These are phyloP conservation scores for Ptilonorhynchus violaceus DNA, from an alignment of 2,113 vertebrate genomes.

Conservation along the genomic window DNA sequence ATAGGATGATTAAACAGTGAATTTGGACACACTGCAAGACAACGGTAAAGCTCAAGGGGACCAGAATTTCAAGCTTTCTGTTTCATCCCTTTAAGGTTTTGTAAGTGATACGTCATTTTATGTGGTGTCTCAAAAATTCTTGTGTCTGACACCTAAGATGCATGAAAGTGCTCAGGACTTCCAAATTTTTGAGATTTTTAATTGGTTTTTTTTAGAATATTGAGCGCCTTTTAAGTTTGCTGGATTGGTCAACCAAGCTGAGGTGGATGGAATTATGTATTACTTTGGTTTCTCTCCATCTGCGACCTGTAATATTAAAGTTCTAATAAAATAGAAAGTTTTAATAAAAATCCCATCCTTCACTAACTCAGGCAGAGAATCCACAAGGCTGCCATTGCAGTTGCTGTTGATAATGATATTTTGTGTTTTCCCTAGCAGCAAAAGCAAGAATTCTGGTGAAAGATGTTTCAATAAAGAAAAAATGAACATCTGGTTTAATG, in stretches of 20 bases:
- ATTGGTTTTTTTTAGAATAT: not conserved
- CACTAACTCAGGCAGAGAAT: not conserved
- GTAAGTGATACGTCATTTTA: not conserved
- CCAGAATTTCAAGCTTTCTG: not conserved
- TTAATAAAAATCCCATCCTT: not conserved
- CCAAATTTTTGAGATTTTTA: accelerated
- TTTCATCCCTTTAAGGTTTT: not conserved
- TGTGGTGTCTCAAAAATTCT: not conserved
- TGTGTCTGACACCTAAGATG: not conserved
- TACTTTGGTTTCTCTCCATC: not conserved
- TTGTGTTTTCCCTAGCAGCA: not conserved
- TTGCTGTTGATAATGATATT: not conserved
- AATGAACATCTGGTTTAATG: accelerated
- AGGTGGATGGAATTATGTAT: not conserved
- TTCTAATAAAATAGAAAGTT: not conserved
- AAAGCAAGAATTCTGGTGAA: not conserved
- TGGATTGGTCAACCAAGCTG: not conserved
- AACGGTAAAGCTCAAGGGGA: not conserved
- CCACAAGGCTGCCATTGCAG: not conserved
- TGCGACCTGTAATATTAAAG: not conserved
- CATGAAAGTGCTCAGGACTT: not conserved
- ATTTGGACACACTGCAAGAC: not conserved
- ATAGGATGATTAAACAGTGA: not conserved
- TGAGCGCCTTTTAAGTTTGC: not conserved
- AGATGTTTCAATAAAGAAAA: not conserved